Percentiles rank a stretch among this genome's conserved stretches.
Evolutionary conservation across 1,140 invertebrate species (phyloP).

Genomic region (Propsilocerus akamusi): DNA sequence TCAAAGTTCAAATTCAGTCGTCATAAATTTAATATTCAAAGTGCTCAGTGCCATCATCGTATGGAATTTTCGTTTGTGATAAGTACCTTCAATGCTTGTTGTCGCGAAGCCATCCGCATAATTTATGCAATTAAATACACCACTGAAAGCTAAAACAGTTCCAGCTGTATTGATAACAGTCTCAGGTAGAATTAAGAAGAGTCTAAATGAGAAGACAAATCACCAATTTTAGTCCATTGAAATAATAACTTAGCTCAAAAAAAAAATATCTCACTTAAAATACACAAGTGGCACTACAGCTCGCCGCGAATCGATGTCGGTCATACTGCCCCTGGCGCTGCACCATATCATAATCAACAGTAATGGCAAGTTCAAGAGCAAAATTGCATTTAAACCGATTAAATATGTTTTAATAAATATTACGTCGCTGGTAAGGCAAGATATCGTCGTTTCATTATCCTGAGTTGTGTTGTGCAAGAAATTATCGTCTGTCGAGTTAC

Average conservation of each 20-base stretch:
- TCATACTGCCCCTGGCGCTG: constrained; percentile 47
- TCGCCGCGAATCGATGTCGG: constrained; percentile 40
- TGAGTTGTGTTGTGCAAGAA: constrained; percentile 40
- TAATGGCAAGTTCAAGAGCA: constrained; percentile 14
- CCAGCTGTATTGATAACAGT: constrained; percentile 60
- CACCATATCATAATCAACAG: constrained; percentile 42
- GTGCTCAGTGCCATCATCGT: too few species aligned
- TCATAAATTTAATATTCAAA: too few species aligned
- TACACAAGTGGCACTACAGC: constrained; percentile 40
- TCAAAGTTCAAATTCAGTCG: too few species aligned
- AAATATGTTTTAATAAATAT: constrained; percentile 41
- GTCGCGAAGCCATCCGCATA: constrained; percentile 45
- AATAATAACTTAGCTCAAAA: background rate
- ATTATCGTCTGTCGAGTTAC: constrained; percentile 36
- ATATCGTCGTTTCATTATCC: constrained; percentile 40
- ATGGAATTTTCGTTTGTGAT: too few species aligned
- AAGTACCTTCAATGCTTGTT: constrained; percentile 53
- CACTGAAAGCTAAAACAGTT: constrained; percentile 62
- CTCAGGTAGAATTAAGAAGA: constrained; percentile 54
- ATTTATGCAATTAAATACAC: constrained; percentile 37
- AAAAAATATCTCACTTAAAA: constrained; percentile 14
- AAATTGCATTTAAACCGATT: constrained; percentile 33
- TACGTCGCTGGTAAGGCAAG: constrained; percentile 44
- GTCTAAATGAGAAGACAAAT: constrained; percentile 26
- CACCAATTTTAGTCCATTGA: too few species aligned